phyloP scores from a whole-genome alignment of 2,797 vertebrate genomes.

The Myripristis jacobus region DNA sequence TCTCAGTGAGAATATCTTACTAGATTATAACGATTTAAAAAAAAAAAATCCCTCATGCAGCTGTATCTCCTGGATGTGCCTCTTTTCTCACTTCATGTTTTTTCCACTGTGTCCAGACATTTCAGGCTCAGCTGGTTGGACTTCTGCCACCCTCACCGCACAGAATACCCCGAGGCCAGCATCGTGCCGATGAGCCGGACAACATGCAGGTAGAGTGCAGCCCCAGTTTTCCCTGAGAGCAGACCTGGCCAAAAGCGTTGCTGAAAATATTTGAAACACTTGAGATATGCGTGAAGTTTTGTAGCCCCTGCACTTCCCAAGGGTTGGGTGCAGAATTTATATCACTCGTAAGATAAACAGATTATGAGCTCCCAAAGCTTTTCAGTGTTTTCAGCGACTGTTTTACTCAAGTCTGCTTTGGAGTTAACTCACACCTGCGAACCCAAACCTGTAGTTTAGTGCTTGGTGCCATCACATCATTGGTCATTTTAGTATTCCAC shows the following conservation, averaged over 20 bases:
- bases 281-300: background rate
- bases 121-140: conserved; percentile 78
- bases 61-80: background rate
- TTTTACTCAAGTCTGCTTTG: conserved; percentile 15
- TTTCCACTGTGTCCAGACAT: conserved; percentile 55
- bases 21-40: too few species aligned
- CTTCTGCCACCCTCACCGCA: conserved; percentile 84
- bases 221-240: background rate
- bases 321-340: background rate
- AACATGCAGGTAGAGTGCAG: conserved; percentile 81
- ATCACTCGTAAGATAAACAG: background rate
- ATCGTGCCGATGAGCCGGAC: conserved; percentile 85
- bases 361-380: background rate
- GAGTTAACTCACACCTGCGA: background rate
- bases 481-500: conserved; percentile 9
- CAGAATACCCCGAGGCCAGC: conserved; percentile 84
- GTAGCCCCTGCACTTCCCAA: background rate
- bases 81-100: background rate
- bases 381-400: background rate
- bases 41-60: too few species aligned
- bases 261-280: background rate
- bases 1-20: too few species aligned
- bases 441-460: background rate
- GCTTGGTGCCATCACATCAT: background rate
- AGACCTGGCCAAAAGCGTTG: background rate